These are phyloP conservation scores for Microplitis demolitor DNA, from an alignment of 1,140 invertebrate species.

Conservation along the genomic window DNA sequence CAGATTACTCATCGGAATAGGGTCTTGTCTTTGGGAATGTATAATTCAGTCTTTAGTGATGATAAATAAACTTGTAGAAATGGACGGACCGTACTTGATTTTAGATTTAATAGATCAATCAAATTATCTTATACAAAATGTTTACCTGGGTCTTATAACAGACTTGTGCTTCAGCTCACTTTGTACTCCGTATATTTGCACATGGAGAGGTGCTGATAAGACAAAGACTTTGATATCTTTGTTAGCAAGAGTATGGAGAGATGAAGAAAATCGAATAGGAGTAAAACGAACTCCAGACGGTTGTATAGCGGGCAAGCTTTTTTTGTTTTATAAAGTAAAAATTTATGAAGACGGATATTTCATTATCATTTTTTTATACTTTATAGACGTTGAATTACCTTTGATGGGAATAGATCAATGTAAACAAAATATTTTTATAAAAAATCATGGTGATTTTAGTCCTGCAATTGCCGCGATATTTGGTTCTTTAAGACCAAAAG, in stretches of 20 bases:
- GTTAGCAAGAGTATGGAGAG: conserved; percentile 43
- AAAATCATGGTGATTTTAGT: conserved; percentile 28
- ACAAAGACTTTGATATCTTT: conserved; percentile 40
- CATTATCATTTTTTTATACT: not conserved
- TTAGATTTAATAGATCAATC: conserved; percentile 34
- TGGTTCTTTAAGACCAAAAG: conserved; percentile 44
- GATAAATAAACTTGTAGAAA: conserved; percentile 35
- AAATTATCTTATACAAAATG: conserved; percentile 30
- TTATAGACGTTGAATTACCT: conserved; percentile 37
- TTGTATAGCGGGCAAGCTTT: conserved; percentile 31
- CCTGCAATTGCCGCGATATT: conserved; percentile 37
- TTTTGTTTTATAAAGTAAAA: not conserved
- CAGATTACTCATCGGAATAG: conserved; percentile 42
- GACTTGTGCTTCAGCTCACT: conserved; percentile 38
- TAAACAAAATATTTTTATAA: conserved; percentile 32
- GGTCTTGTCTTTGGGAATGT: conserved; percentile 44
- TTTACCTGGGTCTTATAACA: conserved; percentile 41
- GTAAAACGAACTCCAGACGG: conserved; percentile 34
- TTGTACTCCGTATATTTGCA: conserved; percentile 39
- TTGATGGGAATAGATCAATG: conserved; percentile 40
- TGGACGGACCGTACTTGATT: conserved; percentile 25
- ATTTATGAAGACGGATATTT: no score
- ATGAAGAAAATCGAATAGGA: conserved; percentile 42
- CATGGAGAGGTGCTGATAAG: conserved; percentile 45
- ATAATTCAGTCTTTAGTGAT: conserved; percentile 30